Base-by-base conservation (phyloP, 2,797 vertebrate genomes). In the Clarias platycephalus region DNA sequence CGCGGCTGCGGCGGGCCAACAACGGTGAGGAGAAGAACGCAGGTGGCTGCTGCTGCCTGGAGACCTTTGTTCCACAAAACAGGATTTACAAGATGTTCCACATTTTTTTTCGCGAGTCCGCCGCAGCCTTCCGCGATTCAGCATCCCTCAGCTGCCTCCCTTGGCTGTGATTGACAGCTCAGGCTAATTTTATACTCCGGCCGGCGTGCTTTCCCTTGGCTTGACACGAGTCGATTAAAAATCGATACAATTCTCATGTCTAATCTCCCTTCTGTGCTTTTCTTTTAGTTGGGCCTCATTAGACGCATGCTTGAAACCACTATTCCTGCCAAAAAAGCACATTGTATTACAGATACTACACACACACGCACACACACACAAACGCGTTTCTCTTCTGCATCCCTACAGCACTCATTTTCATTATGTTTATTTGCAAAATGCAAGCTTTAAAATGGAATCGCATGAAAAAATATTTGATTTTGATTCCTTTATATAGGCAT, bases 201-300 rank as follows among this genome's bases (percentile, higher is more conserved):
- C 83, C 81, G 5, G 68, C 44, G 64, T 71, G 55, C 81, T 82
- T 84, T 85, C 76, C 70, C 68, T 74, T 76, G 80, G 77, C 88
- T 89, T 82, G 84, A 84, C 80, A 83, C 64, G 70, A 89, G 88
- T 91, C 91, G 90, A 90, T 91, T 90, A 90, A 90, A 91, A 91
- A 90, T 91, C 90, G 85, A 91, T 91, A 90, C 84, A 86, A 87
- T 87, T 87, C 89, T 91, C 88, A 89, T 91, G 88, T 90, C 87
- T 90, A 90, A 91, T 90, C 89, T 88, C 83, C 87, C 86, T 89
- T 85, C 85, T 86, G 85, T 88, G 87, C 84, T 84, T 66, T 49
- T 64, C 89, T 91, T 90, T 90, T 84, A 91, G 90, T 87, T 86
- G 78, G 68, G 84, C 79, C 86, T 91, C 86, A 89, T 90, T 91